A percentile compares a stretch with the other conserved stretches of the same genome.
Evolutionary conservation across 2,797 vertebrate species (phyloP).

Genomic region (Rhinatrema bivittatum): DNA sequence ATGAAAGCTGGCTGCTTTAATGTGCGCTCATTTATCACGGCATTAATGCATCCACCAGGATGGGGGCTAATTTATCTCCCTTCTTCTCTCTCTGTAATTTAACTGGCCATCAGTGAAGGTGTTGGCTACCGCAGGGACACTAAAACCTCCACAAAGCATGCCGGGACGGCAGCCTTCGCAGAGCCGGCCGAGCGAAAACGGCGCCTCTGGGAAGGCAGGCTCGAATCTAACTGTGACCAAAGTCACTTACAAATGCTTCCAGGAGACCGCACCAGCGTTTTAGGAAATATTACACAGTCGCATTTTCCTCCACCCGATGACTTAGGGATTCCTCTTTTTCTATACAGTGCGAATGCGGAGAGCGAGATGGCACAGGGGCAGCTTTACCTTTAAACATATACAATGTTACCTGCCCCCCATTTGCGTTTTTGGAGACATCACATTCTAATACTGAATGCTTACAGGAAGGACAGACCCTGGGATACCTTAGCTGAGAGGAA

Average conservation of each 20-base stretch:
- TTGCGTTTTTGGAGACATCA: too few species aligned
- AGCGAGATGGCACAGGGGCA: too few species aligned
- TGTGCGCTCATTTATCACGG: conserved; percentile 4
- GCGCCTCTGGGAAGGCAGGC: neutral
- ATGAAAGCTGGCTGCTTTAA: conserved; percentile 7
- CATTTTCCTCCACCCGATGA: too few species aligned
- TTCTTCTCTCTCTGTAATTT: neutral
- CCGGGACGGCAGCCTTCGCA: neutral
- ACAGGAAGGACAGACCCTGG: too few species aligned
- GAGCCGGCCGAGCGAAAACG: neutral
- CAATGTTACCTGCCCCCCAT: too few species aligned
- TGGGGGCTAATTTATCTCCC: neutral
- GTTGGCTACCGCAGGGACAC: conserved; percentile 3
- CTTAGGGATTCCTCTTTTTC: too few species aligned
- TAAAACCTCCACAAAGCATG: neutral
- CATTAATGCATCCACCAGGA: conserved; percentile 5
- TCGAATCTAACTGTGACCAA: neutral
- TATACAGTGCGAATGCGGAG: too few species aligned
- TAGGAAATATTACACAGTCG: too few species aligned
- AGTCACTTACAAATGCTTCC: neutral
- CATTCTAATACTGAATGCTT: too few species aligned
- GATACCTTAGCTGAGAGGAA: too few species aligned
- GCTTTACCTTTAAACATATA: too few species aligned
- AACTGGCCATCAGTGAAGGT: conserved; percentile 3
- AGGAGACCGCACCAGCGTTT: neutral